Evolutionary conservation across 2,888 invertebrate species (phyloP), one percentile per base, ranked within the genome.

Genomic region (Panzeria rudis): DNA sequence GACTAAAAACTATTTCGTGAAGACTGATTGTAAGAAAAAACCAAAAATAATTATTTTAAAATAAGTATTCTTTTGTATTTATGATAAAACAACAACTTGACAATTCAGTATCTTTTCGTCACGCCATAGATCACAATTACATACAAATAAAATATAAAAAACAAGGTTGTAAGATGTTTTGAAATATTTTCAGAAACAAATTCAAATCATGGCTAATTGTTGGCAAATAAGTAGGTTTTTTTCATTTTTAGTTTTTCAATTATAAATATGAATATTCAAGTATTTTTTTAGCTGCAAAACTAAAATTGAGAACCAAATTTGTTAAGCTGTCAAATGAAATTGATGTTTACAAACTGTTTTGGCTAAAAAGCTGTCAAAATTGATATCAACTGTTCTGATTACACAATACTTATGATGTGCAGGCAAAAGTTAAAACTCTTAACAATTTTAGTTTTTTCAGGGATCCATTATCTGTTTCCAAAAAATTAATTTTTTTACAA

Each of bases 141-240:
- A 17, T 1, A 20, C 20, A 50, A 17, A 8, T 9, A 25, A 11
- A 23, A 38, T 35, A 32, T 8, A 11, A 32, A 62, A 23, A 62
- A 56, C 71, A 82, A 82, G 76, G 76, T 71, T 50, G 38, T 59
- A 75, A 69, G n/a, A 75, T 41, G 6, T 62, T 62, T 62, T 35
- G 25, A 56, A 66, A 59, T 25, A 38, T 56, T 72, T 64, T 56
- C 25, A 72, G 64, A 56, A 38, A 17, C 52, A 78, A 71, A 47
- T 61, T 25, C 56, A 44, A 52, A 20, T 47, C 41, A 66, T 71
- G 20, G 52, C n/a, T 79, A 23, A 79, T 54, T 54, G 64, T 44
- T 44, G n/a, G 4, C 52, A 77, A 56, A 50, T 23, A 2, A 11
- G 25, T 44, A 0, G 2, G 7, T n/a, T 50, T 17, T 38, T 5